Evolutionary conservation across 2,888 invertebrate genomes (phyloP), one percentile per base, ranked within the genome.

Genomic region (Trisateles emortualis): DNA sequence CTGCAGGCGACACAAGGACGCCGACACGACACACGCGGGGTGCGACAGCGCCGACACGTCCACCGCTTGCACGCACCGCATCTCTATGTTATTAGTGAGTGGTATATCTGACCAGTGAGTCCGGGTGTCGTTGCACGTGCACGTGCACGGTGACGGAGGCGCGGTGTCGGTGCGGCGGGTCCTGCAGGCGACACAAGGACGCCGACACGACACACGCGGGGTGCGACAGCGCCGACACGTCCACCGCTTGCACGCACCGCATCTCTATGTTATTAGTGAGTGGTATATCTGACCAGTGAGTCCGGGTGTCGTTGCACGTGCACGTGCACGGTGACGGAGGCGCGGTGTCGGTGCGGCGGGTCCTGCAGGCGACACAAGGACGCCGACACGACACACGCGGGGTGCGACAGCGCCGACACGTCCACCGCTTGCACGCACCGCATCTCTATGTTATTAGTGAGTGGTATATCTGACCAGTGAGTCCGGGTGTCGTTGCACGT

Each of bases 1-100:
- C 66, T 97, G 95, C 62, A 99, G 94, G 29, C 98, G 96, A 22
- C 99, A 98, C 64, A 99, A 93, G 17, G 98, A 96, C 10, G 99
- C 95, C 5, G 98, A 98, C 41, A 98, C 97, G 57, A 99, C 98
- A 87, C 99, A 99, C n/a, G 98, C 98, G n/a, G 99, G 99, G 94
- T 99, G 99, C 52, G 99, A 97, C 66, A 99, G 94, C 64, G 97
- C 98, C 42, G 97, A 96, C 59, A 99, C 96, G 80, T n/a, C n/a
- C n/a, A n/a, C n/a, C n/a, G n/a, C n/a, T n/a, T n/a, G n/a, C n/a
- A n/a, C n/a, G n/a, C n/a, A n/a, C n/a, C n/a, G n/a, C n/a, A n/a
- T n/a, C n/a, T n/a, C n/a, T n/a, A n/a, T n/a, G n/a, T n/a, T n/a
- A 24, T 8, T 24, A 24, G 24, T 24, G 9, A 29, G 5, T 5